Base-by-base conservation (phyloP, 2,888 invertebrate species). In the Heliothis peltigera region DNA sequence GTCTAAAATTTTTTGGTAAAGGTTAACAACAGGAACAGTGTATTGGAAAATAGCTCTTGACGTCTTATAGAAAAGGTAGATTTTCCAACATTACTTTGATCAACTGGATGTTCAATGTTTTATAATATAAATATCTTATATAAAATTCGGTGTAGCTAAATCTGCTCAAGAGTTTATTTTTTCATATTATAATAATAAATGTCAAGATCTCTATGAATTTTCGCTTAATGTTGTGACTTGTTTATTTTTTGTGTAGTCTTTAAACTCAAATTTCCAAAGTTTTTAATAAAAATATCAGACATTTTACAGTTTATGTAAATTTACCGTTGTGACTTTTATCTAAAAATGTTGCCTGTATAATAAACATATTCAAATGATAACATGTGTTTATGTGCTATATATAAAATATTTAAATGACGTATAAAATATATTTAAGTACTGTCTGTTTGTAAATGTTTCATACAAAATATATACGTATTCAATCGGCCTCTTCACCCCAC, bases 401-500 rank as follows among this genome's bases (percentile, higher is more conserved):
- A 32, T 32, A 32, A 32, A 32, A 32, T 32, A 32, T 12, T 32
- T 32, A 32, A 32, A 32, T 32, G n/a, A n/a, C n/a, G 10, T 32
- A 12, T 32, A 32, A 22, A 39, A 28, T 10, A 46, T 67, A 7
- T 10, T 7, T 32, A 32, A 32, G 32, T 48, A 32, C 7, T 10
- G 35, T 4, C n/a, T 39, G 17, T 35, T 28, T 15, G 15, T 43
- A 35, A 4, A 47, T 58, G 39, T 19, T 49, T 43, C 19, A 49
- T 18, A 25, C 18, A 51, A 48, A 67, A 12, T 15, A 32, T 10
- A 18, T 25, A 18, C 2, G 28, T 60, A 59, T 67, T 44, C 35
- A 55, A 53, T 19, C 39, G 47, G 53, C 3, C 71, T 72, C 75
- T 73, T 76, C 76, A 73, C 64, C 59, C 19, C 59, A 53, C 35